Base-by-base conservation (phyloP, 2,113 vertebrate genomes). In the Tamias sibiricus region DNA sequence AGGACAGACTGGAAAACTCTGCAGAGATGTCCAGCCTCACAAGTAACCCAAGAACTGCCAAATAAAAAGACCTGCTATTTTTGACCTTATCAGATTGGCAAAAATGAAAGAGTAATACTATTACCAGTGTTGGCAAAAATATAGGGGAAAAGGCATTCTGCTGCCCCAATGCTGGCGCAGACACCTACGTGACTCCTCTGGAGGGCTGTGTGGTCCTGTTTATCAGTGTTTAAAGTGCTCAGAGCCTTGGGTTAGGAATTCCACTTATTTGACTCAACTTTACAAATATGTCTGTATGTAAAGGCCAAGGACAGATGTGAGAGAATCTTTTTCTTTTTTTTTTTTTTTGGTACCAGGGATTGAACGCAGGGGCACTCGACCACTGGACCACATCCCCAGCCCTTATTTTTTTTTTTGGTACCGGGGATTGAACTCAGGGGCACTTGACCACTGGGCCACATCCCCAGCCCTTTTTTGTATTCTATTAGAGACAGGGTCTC, bases 81-180 rank as follows among this genome's bases (percentile, higher is more conserved):
- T 97, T 96, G 96, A 86, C 91, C 68, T 81, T 93, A 95, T 96
- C 93, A 96, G 93, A 94, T 94, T 40, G 96, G 95, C 89, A 59
- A 91, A 95, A 91, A 64, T 44, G 72, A 79, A 74, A 91, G 80
- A 52, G 68, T 22, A 74, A 92, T 74, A 37, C 37, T 79, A 69
- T 82, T 62, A 68, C 57, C 2, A 17, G 62, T 0, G 49, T 1
- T 94, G 94, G 82, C 85, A 89, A 32, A 77, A 19, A 44, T 0
- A 0, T 0, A 24, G 68, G 47, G 57, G 69, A 80, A 47, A 62
- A 81, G 42, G 69, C 10, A 7, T 5, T 17, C 28, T 84, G 28
- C 13, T n/a, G 8, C 7, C 9, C 49, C 0, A 8, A 0, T 0
- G 0, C 72, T 0, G 28, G 52, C 2, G 20, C 0, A 7, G 52